Base-by-base conservation (phyloP, 2,113 vertebrate genomes). In the Brachionichthys hirsutus region DNA sequence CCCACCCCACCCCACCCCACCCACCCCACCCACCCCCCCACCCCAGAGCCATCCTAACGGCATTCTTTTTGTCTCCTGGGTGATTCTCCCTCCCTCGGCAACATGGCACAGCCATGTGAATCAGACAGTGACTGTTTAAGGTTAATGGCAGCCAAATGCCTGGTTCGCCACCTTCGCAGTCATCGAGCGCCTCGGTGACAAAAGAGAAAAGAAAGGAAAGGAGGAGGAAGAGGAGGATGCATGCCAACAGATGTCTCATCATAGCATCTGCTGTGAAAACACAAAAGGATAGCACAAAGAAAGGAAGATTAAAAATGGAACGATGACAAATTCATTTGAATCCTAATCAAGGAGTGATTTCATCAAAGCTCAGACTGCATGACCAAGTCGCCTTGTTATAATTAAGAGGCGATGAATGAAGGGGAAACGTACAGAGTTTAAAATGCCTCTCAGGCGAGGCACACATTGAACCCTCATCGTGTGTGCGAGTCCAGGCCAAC, bases 171-270 rank as follows among this genome's bases (percentile, higher is more conserved):
- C 73, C 72, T 83, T 83, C 47, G 51, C 49, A 77, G 63, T 66
- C 59, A 74, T 51, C 70, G 65, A 65, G 66, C 55, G 54, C 80
- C 73, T 67, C 19, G 46, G 59, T 73, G 71, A 55, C 46, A 45
- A 49, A n/a, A n/a, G 45, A 60, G 48, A 58, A 24, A 45, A 51
- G 40, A 54, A 55, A 49, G n/a, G 36, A 3, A 38, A 38, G 15
- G 40, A 50, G 17, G 30, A 73, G 16, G 57, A 67, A 38, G 63
- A 60, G 55, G 44, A 47, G 49, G 53, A 61, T 20, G 46, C 19
- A 50, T 17, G 24, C 74, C 55, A 67, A 79, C 81, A 80, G 81
- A 86, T 75, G 73, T 75, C 70, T 78, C 71, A 77, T 80, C 58
- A 40, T 34, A 52, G 57, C 53, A 70, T 75, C 76, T 72, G 64